phyloP scores from a whole-genome alignment of 2,113 vertebrate species.

The Engraulis encrasicolus region DNA sequence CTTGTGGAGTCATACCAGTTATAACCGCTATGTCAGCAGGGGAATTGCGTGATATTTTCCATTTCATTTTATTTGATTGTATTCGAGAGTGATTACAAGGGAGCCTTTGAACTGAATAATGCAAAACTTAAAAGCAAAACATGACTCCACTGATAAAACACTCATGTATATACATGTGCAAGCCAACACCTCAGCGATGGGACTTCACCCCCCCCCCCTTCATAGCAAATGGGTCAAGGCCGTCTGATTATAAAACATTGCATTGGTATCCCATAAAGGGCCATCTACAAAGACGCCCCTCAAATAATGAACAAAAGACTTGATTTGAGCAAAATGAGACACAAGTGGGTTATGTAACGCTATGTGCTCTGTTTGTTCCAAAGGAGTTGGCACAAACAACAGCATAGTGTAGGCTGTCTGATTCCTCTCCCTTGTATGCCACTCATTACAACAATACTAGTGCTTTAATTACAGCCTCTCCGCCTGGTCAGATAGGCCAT shows the following conservation, averaged over 20 bases:
- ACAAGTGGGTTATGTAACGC: constrained; percentile 52
- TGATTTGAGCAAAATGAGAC: constrained; percentile 32
- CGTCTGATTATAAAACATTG: constrained; percentile 40
- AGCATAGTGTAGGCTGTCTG: constrained; percentile 44
- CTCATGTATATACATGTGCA: neutral
- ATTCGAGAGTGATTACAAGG: neutral
- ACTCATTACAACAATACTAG: constrained; percentile 44
- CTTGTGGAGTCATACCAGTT: no score
- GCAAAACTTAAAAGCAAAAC: neutral
- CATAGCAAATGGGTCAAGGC: constrained; percentile 38
- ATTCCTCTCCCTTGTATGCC: constrained; percentile 42
- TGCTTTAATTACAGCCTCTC: constrained; percentile 52
- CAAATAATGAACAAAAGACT: constrained; percentile 40
- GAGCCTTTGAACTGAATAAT: neutral
- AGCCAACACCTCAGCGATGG: neutral
- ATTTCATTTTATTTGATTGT: neutral
- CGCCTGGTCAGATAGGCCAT: constrained; percentile 21
- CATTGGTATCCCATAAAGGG: constrained; percentile 38
- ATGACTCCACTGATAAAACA: neutral
- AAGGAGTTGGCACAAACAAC: constrained; percentile 57
- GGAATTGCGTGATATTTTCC: no score
- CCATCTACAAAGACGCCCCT: constrained; percentile 35
- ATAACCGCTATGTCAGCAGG: no score
- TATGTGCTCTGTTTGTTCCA: constrained; percentile 56
- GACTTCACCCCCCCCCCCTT: neutral